These are phyloP conservation scores for Papilio helenus DNA, from an alignment of 1,140 invertebrate species.

Conservation along the genomic window DNA sequence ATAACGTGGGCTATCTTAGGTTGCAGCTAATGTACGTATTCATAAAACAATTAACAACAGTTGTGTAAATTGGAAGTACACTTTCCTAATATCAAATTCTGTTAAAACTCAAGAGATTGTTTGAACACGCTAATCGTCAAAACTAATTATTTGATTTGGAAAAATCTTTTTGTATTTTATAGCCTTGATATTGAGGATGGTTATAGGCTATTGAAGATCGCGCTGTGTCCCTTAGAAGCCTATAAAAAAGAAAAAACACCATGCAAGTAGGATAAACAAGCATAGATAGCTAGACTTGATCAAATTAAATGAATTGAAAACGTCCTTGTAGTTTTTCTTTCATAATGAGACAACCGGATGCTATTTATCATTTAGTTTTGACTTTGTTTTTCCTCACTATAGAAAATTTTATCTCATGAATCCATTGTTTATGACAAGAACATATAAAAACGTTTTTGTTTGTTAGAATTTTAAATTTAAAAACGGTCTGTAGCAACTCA, in stretches of 20 bases:
- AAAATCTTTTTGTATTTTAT: not conserved
- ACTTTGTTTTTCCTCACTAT: not conserved
- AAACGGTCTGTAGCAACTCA: not conserved
- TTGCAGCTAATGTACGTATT: constrained; percentile 1
- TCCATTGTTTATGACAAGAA: constrained; percentile 5
- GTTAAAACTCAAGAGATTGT: not conserved
- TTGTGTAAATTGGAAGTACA: not conserved
- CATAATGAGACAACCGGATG: constrained; percentile 4
- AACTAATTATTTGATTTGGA: not conserved
- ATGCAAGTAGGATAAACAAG: too few relatives aligned
- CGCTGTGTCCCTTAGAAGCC: not conserved
- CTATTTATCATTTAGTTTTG: not conserved
- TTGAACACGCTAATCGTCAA: not conserved
- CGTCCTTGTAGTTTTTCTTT: not conserved
- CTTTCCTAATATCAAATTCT: too few relatives aligned
- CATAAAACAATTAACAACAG: not conserved
- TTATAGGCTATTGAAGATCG: not conserved
- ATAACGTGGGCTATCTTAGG: not conserved
- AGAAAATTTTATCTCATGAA: not conserved
- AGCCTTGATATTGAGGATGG: not conserved
- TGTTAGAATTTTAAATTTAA: not conserved
- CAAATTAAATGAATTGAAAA: not conserved
- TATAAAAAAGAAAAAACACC: not conserved
- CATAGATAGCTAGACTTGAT: too few relatives aligned
- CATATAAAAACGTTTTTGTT: constrained; percentile 12